Evolutionary conservation across 2,797 vertebrate species (phyloP).

Genomic region (Sebastes matsubarae): DNA sequence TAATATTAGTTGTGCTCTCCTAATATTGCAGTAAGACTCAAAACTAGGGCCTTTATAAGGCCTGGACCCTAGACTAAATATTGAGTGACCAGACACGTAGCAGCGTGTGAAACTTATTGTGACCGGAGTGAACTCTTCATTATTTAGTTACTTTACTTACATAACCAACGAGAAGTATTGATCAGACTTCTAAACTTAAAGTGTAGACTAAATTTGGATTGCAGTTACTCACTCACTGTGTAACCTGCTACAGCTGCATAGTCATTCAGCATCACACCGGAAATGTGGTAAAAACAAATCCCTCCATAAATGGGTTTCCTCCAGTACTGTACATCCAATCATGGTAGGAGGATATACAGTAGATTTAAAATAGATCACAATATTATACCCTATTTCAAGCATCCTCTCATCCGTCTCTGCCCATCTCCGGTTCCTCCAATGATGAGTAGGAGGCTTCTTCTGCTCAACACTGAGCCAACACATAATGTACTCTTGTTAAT

Average conservation of each 20-base stretch:
- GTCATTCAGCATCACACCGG: not conserved
- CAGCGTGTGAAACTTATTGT: not conserved
- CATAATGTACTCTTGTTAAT: constrained; percentile 39
- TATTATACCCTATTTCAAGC: constrained; percentile 26
- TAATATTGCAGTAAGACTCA: not conserved
- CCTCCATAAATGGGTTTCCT: constrained; percentile 16
- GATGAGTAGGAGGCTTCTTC: constrained; percentile 60
- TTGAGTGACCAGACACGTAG: not conserved
- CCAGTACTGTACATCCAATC: constrained; percentile 15
- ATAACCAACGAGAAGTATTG: not conserved
- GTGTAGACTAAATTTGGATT: not conserved
- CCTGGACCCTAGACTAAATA: not conserved
- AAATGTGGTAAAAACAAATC: not conserved
- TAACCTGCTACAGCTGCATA: not conserved
- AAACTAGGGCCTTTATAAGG: not conserved
- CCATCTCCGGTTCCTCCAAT: constrained; percentile 40
- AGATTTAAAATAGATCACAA: constrained; percentile 38
- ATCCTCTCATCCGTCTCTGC: constrained; percentile 9
- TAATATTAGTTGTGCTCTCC: not conserved
- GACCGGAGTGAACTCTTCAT: not conserved
- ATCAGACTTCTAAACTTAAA: not conserved
- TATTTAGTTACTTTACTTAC: not conserved
- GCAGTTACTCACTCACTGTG: not conserved
- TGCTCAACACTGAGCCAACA: constrained; percentile 28
- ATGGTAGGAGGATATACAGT: constrained; percentile 22